phyloP scores from a whole-genome alignment of 2,113 vertebrate species.

The Halcyon senegalensis region DNA sequence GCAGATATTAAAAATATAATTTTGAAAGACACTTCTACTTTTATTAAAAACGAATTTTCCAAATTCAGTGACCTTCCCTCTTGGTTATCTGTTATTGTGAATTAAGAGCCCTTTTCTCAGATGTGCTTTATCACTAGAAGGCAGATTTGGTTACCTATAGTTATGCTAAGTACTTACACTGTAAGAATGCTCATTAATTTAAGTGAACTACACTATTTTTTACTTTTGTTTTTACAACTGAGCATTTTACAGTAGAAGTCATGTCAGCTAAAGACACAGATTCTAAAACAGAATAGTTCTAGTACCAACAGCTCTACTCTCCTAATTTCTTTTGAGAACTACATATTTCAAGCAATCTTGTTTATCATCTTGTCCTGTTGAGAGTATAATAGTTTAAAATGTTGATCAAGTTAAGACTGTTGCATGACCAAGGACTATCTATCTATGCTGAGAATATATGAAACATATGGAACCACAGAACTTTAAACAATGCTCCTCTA shows the following conservation, averaged over 20 bases:
- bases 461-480: neutral
- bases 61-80: neutral
- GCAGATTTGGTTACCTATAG: neutral
- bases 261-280: neutral
- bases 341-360: neutral
- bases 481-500: neutral
- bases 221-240: neutral
- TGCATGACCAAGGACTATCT: neutral
- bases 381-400: neutral
- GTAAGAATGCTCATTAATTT: neutral
- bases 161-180: neutral
- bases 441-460: neutral
- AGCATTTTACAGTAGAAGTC: neutral
- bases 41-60: neutral
- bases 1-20: neutral
- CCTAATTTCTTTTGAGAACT: neutral
- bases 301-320: neutral
- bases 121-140: neutral
- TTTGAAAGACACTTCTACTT: neutral
- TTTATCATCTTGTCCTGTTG: neutral
- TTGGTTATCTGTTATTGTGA: neutral
- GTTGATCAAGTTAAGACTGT: neutral
- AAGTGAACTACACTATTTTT: neutral
- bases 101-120: neutral
- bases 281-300: neutral